phyloP scores from a whole-genome alignment of 2,888 invertebrate genomes.

The Epistrophella euchroma region DNA sequence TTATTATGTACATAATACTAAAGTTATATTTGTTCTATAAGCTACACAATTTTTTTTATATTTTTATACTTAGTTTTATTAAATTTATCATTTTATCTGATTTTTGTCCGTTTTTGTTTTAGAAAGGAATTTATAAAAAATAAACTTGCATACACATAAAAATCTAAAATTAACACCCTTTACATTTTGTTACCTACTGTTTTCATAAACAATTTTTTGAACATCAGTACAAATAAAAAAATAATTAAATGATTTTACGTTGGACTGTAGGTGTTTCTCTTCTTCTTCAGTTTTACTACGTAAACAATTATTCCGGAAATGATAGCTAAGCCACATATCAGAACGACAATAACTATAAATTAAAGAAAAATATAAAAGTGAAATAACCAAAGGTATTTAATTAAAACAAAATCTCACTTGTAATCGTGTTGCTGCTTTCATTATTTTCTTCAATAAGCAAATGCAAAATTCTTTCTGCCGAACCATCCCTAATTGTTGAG shows the following conservation, averaged over 20 bases:
- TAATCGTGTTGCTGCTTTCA: constrained; percentile 25
- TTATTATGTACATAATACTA: too few species aligned
- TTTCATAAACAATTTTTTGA: too few species aligned
- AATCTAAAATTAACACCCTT: too few species aligned
- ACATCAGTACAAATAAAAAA: too few species aligned
- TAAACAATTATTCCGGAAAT: constrained; percentile 50
- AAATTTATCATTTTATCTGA: too few species aligned
- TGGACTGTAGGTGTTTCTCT: constrained; percentile 50
- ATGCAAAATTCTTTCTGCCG: constrained; percentile 21
- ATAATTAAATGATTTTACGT: constrained; percentile 12
- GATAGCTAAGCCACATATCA: constrained; percentile 26
- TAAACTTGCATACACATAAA: too few species aligned
- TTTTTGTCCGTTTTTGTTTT: too few species aligned
- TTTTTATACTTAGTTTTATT: too few species aligned
- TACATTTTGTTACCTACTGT: too few species aligned
- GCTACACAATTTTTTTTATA: too few species aligned
- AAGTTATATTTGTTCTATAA: too few species aligned
- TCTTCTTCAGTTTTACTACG: constrained; percentile 32
- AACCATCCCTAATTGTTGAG: constrained; percentile 30
- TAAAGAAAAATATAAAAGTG: constrained; percentile 7
- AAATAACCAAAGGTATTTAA: not conserved
- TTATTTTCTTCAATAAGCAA: constrained; percentile 8
- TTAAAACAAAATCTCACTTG: constrained; percentile 35
- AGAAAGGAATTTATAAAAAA: too few species aligned
- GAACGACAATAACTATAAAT: constrained; percentile 45